Base-by-base conservation (phyloP, 1,140 invertebrate genomes). In the Aleiodes sp. region DNA sequence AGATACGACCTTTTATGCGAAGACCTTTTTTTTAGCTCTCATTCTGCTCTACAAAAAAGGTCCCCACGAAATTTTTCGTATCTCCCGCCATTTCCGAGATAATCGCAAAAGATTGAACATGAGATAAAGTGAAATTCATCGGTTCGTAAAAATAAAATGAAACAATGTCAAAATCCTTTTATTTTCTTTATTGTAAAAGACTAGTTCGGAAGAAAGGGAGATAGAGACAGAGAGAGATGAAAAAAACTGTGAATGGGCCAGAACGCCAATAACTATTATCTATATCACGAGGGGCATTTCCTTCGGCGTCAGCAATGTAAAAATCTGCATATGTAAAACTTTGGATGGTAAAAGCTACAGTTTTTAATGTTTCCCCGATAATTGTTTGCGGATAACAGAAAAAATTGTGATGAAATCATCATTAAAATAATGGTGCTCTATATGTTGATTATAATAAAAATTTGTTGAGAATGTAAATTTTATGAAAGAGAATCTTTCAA, bases 321-420 rank as follows among this genome's bases (percentile, higher is more conserved):
- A 52, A 52, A 52, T 52, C 46, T 52, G 46, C 46, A 52, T 52
- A 52, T 52, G 46, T 52, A 52, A 21, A 52, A 8, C 26, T 16
- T 24, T 52, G 9, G 21, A 52, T 9, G 16, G 46, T 16, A 24
- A 24, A 16, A 52, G 46, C 26, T 52, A 16, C 19, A n/a, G n/a
- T n/a, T n/a, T n/a, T n/a, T n/a, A n/a, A n/a, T n/a, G n/a, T n/a
- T n/a, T n/a, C 2, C 16, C 46, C 19, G 46, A 52, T 21, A 52
- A 52, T 52, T 52, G 46, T 52, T 52, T 52, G 21, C 46, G 10
- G 19, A 24, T 10, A n/a, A n/a, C n/a, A n/a, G n/a, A n/a, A n/a
- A n/a, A 52, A 52, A 52, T 24, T 52, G 21, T 52, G 26, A 52
- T 52, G 21, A 52, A 52, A 52, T 52, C 26, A 52, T 21, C 46